Evolutionary conservation across 2,888 invertebrate species (phyloP), one percentile per base, ranked within the genome.

Genomic region (Xestia rhomboidea): DNA sequence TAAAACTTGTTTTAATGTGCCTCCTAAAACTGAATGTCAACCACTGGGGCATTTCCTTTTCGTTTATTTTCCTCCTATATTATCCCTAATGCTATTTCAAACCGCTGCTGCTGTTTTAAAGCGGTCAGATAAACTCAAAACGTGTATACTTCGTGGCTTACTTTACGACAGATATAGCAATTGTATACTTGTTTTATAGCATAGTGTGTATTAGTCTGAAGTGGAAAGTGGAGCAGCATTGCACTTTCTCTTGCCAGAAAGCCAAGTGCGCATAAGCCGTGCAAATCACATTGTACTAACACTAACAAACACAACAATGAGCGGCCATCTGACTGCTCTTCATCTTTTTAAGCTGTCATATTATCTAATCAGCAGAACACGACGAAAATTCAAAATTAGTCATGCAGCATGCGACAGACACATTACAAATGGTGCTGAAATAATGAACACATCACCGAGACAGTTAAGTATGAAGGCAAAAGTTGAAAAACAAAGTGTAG

Each of bases 211-310:
- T 93, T 91, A 90, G 93, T 92, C 90, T 93, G 89, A 89, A 90
- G 91, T 92, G 93, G 94, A 96, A 96, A 96, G 96, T 96, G 88
- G 96, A 95, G 92, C 95, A 91, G 82, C 89, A 87, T 89, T 91
- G 94, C 91, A 96, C 96, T 96, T 96, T 96, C 96, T 95, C 95
- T 92, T 87, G 89, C 89, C 92, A 92, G 92, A 93, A 91, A 92
- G 90, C 89, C 91, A 89, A 90, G 90, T 89, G 94, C 91, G 94
- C 94, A 93, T 90, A 89, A 89, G 88, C 92, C 92, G 93, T 92
- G 92, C 92, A 93, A 93, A 93, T 93, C 92, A 91, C 91, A 92
- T 91, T 92, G 90, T 91, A 90, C 90, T 87, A 76, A 82, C 76
- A 77, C 81, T 74, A 82, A 85, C 79, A 83, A 88, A 87, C 74